Percentiles rank a stretch among this genome's conserved stretches.
Evolutionary conservation across 1,140 invertebrate genomes (phyloP).

Genomic region (Zaprionus ghesquierei): DNA sequence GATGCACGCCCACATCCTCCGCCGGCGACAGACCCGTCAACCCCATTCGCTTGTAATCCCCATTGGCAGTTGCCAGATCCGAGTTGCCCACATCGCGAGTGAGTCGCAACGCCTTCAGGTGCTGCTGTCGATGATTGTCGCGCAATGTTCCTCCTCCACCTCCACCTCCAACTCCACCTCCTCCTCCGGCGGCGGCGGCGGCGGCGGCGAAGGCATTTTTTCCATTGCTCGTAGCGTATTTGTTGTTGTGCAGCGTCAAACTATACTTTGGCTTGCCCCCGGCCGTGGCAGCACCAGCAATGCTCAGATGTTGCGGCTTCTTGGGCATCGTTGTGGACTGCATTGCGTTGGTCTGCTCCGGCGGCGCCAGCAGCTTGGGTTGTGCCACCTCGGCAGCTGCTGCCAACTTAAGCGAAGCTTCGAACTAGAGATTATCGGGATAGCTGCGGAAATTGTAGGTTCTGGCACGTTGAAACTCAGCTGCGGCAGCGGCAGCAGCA

Average conservation of each 20-base stretch:
- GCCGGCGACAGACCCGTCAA: constrained; percentile 35
- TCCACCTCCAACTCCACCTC: too few species aligned
- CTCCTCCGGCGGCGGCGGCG: too few species aligned
- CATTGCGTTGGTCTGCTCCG: constrained; percentile 11
- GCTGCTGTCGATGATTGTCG: constrained; percentile 62
- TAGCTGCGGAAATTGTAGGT: constrained; percentile 82
- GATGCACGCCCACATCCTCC: constrained; percentile 56
- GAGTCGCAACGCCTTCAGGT: constrained; percentile 63
- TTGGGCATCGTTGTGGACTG: constrained; percentile 63
- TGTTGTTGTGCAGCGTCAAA: constrained; percentile 47
- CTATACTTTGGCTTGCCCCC: constrained; percentile 36
- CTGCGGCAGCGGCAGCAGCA: constrained; percentile 56
- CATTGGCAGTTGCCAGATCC: constrained; percentile 1
- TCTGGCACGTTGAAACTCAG: constrained; percentile 79
- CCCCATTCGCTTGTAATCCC: constrained; percentile 51
- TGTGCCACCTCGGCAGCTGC: constrained; percentile 21
- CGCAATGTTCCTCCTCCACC: too few species aligned
- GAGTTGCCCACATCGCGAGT: constrained; percentile 45
- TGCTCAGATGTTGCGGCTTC: constrained; percentile 68
- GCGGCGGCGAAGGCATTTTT: too few species aligned
- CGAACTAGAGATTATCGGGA: constrained; percentile 82
- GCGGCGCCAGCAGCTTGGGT: not conserved
- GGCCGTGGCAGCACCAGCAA: constrained; percentile 25
- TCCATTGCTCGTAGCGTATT: constrained; percentile 36
- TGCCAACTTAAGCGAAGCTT: constrained; percentile 73